Percentiles rank a stretch among this genome's conserved stretches.
Evolutionary conservation across 1,140 invertebrate species (phyloP).

Genomic region (Diachasma alloeum): DNA sequence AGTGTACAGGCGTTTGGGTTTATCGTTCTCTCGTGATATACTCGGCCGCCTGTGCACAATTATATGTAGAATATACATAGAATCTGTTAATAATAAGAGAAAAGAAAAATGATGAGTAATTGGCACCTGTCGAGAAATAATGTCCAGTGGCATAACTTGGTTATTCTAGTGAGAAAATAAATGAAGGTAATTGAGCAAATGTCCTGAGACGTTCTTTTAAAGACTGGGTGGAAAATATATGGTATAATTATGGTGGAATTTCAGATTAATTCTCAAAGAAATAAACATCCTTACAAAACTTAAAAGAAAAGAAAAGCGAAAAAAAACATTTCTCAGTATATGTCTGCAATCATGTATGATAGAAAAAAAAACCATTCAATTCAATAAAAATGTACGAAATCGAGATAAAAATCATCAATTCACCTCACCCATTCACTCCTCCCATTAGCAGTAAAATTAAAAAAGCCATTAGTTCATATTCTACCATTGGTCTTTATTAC

Average conservation of each 20-base stretch:
- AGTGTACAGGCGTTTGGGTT: conserved; percentile 6
- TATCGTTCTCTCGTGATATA: conserved; percentile 16
- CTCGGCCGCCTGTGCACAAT: conserved; percentile 30
- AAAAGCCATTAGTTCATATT: not conserved
- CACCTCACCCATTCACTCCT: not conserved
- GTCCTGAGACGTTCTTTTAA: conserved; percentile 15
- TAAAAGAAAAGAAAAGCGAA: not conserved
- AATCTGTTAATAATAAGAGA: conserved; percentile 57
- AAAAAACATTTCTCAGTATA: conserved; percentile 57
- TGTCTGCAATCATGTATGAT: conserved; percentile 61
- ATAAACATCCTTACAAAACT: conserved; percentile 55
- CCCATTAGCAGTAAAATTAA: not conserved
- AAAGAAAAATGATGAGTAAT: conserved; percentile 25
- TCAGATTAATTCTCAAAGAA: conserved; percentile 55
- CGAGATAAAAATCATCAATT: conserved; percentile 22
- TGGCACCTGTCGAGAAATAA: conserved; percentile 9
- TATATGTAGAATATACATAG: conserved; percentile 47
- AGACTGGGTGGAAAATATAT: conserved; percentile 40
- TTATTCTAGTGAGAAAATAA: conserved; percentile 7
- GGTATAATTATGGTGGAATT: conserved; percentile 51
- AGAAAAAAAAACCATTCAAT: conserved; percentile 54
- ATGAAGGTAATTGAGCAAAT: not conserved
- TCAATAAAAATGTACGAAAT: conserved; percentile 58
- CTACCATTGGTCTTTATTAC: conserved; percentile 31
- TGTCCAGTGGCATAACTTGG: conserved; percentile 5